These are phyloP conservation scores for Strix aluco DNA, from an alignment of 2,113 vertebrate genomes.

Conservation along the genomic window DNA sequence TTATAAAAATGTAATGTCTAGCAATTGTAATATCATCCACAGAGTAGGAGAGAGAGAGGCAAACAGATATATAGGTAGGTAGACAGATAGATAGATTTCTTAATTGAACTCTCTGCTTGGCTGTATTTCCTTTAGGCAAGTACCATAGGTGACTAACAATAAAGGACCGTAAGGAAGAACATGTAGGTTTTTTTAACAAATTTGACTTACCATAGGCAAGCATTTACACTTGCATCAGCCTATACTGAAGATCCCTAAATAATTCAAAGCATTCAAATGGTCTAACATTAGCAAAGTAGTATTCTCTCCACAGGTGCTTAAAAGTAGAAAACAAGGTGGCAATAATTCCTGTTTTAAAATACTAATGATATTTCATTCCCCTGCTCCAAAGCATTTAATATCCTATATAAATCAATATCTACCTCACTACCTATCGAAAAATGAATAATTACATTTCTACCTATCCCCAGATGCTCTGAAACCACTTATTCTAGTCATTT, in stretches of 20 bases:
- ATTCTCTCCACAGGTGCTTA: background rate
- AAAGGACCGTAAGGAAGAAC: background rate
- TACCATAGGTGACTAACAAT: background rate
- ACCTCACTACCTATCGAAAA: conserved; percentile 22
- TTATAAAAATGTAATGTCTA: background rate
- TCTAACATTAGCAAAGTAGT: background rate
- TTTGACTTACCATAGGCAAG: background rate
- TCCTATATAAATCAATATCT: conserved; percentile 13
- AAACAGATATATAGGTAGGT: background rate
- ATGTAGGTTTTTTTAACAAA: background rate
- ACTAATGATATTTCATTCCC: background rate
- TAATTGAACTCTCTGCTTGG: background rate
- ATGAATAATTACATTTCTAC: conserved; percentile 45
- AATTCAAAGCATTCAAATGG: conserved; percentile 17
- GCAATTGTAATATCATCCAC: background rate
- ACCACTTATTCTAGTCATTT: conserved; percentile 32
- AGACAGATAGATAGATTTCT: background rate
- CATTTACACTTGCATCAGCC: background rate
- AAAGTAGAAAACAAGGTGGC: conserved; percentile 6
- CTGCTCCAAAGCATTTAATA: conserved; percentile 6
- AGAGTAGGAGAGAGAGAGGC: background rate
- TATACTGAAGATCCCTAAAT: conserved; percentile 9
- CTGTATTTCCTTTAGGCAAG: background rate
- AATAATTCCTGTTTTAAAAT: conserved; percentile 9
- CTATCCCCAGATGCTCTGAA: background rate